phyloP scores from a whole-genome alignment of 1,140 invertebrate species.

The Doryteuthis pealeii region DNA sequence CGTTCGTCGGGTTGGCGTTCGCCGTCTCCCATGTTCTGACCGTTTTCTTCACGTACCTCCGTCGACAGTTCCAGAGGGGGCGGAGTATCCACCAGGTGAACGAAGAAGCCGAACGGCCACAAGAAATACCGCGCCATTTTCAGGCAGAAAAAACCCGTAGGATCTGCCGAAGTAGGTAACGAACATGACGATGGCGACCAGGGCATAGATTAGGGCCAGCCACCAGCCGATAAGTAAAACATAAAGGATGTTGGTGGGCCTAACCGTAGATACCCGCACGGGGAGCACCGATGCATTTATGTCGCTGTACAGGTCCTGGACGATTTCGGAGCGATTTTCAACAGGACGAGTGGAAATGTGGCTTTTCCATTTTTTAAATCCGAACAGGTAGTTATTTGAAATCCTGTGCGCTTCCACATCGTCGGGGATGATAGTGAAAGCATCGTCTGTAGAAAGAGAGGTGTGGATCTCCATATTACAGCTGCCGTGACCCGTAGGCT shows the following conservation, averaged over 20 bases:
- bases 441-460: not conserved
- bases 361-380: slow-evolving; percentile 56
- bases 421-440: slow-evolving; percentile 13
- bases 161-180: slow-evolving; percentile 41
- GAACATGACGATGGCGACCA: slow-evolving; percentile 45
- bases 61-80: not conserved
- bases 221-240: slow-evolving; percentile 52
- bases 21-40: not conserved
- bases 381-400: slow-evolving; percentile 45
- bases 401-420: slow-evolving; percentile 35
- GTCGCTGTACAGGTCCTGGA: slow-evolving; percentile 52
- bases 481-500: not conserved
- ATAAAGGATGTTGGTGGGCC: slow-evolving; percentile 46
- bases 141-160: slow-evolving; percentile 46
- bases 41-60: not conserved
- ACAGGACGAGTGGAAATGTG: slow-evolving; percentile 52
- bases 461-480: not conserved
- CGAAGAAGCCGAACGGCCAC: slow-evolving; percentile 57
- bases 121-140: slow-evolving; percentile 51
- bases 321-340: slow-evolving; percentile 45
- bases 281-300: slow-evolving; percentile 33
- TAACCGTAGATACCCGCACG: slow-evolving; percentile 34
- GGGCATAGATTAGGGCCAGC: slow-evolving; percentile 45
- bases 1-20: not conserved
- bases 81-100: slow-evolving; percentile 38